These are phyloP conservation scores for Heliconius nattereri DNA, from an alignment of 1,140 invertebrate species.

Conservation along the genomic window DNA sequence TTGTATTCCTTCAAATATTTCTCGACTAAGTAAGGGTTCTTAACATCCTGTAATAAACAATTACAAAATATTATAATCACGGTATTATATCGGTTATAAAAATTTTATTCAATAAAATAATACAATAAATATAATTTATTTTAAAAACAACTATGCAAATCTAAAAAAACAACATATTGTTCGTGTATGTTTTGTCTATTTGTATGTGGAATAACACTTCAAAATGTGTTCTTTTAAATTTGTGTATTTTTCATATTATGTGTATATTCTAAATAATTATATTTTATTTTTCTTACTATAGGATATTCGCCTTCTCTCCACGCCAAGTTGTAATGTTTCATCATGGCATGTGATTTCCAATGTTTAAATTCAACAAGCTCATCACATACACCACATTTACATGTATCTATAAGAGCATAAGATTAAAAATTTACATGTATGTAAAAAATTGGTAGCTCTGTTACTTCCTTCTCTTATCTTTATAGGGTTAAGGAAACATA, in stretches of 20 bases:
- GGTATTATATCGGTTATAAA: too few relatives aligned
- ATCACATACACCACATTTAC: slow-evolving; percentile 44
- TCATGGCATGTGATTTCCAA: slow-evolving; percentile 46
- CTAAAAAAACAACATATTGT: too few relatives aligned
- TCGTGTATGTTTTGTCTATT: too few relatives aligned
- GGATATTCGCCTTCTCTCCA: slow-evolving; percentile 60
- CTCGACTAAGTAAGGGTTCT: slow-evolving; percentile 49
- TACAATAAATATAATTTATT: too few relatives aligned
- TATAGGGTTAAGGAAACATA: too few relatives aligned
- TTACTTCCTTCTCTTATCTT: too few relatives aligned
- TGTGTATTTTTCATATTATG: too few relatives aligned
- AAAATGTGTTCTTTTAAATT: not conserved
- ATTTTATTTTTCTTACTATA: slow-evolving; percentile 53
- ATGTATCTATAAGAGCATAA: slow-evolving; percentile 36
- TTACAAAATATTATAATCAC: not conserved
- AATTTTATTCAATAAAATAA: too few relatives aligned
- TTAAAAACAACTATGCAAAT: too few relatives aligned
- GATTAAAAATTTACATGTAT: not conserved
- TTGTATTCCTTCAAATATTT: slow-evolving; percentile 58
- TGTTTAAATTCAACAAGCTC: slow-evolving; percentile 35
- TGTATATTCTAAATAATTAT: not conserved
- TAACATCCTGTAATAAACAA: slow-evolving; percentile 53
- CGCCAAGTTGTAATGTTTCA: slow-evolving; percentile 47
- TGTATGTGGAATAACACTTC: not conserved
- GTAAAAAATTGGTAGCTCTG: not conserved